phyloP scores from a whole-genome alignment of 2,888 invertebrate species.

The Eupsilia transversa region DNA sequence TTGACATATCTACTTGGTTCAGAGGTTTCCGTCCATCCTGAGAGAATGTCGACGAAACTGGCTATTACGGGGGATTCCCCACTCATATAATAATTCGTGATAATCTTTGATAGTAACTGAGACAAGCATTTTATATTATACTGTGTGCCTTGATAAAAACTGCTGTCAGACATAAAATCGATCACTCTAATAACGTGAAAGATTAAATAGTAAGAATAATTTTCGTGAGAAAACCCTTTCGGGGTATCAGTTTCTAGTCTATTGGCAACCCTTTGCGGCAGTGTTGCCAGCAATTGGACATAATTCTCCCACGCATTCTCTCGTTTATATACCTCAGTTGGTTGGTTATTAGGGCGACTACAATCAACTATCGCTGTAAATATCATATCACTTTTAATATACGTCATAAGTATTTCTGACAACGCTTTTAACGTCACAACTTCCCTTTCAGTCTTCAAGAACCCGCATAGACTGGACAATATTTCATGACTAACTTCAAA shows the following conservation, averaged over 20 bases:
- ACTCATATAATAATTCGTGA: conserved; percentile 89
- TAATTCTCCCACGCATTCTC: conserved; percentile 87
- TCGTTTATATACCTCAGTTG: conserved; percentile 63
- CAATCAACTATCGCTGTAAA: conserved; percentile 87
- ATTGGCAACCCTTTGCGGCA: conserved; percentile 94
- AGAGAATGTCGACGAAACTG: conserved; percentile 89
- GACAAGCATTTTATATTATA: conserved; percentile 86
- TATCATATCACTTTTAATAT: conserved; percentile 91
- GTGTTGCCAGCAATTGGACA: conserved; percentile 91
- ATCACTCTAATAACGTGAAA: conserved; percentile 91
- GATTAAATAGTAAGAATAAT: conserved; percentile 91
- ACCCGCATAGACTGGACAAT: conserved; percentile 85
- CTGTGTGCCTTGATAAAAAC: conserved; percentile 74
- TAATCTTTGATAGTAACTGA: conserved; percentile 91
- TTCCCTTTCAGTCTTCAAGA: conserved; percentile 84
- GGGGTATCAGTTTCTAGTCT: conserved; percentile 90
- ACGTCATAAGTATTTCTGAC: conserved; percentile 83
- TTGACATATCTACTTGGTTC: conserved; percentile 80
- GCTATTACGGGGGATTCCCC: conserved; percentile 85
- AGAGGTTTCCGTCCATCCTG: conserved; percentile 84
- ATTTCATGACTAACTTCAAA: conserved; percentile 86
- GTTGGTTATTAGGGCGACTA: conserved; percentile 69
- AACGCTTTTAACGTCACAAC: conserved; percentile 77
- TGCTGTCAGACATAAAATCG: conserved; percentile 90
- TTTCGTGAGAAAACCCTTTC: conserved; percentile 89